Evolutionary conservation across 1,140 invertebrate genomes (phyloP).

Genomic region (Dinoponera quadriceps): DNA sequence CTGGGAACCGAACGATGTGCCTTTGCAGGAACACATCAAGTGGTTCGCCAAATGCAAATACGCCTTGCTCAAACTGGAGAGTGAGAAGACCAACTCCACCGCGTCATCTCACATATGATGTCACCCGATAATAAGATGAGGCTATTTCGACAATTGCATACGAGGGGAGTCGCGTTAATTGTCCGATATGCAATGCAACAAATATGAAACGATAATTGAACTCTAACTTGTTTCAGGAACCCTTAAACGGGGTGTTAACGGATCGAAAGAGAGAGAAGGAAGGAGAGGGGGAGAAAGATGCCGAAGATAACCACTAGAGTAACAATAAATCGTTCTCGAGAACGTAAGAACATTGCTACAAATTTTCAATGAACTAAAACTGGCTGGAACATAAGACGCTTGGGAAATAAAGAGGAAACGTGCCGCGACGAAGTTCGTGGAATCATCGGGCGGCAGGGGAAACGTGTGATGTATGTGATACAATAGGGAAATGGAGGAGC

Average conservation of each 20-base stretch:
- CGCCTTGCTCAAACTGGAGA: slow-evolving; percentile 91
- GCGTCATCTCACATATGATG: slow-evolving; percentile 69
- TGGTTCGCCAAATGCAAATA: slow-evolving; percentile 94
- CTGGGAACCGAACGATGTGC: slow-evolving; percentile 94
- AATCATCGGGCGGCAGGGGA: slow-evolving; percentile 82
- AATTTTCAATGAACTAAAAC: slow-evolving; percentile 56
- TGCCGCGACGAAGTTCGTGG: slow-evolving; percentile 5
- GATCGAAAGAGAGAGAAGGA: too few species aligned
- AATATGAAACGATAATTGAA: too few species aligned
- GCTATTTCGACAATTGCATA: background rate
- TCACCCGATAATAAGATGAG: background rate
- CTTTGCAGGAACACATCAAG: slow-evolving; percentile 94
- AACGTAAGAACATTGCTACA: slow-evolving; percentile 53
- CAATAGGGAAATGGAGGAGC: slow-evolving; percentile 92
- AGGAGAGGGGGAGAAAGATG: too few species aligned
- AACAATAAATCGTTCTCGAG: too few species aligned
- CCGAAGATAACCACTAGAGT: too few species aligned
- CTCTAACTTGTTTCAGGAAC: too few species aligned
- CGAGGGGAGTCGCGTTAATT: background rate
- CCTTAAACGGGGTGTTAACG: too few species aligned
- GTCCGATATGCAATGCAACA: too few species aligned
- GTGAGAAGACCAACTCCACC: slow-evolving; percentile 84
- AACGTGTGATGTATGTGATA: slow-evolving; percentile 92
- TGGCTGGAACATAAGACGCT: slow-evolving; percentile 44
- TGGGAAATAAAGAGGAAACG: background rate